Conservation (phyloP, 2,113 vertebrate species). For the Microcebus jonahi region DNA sequence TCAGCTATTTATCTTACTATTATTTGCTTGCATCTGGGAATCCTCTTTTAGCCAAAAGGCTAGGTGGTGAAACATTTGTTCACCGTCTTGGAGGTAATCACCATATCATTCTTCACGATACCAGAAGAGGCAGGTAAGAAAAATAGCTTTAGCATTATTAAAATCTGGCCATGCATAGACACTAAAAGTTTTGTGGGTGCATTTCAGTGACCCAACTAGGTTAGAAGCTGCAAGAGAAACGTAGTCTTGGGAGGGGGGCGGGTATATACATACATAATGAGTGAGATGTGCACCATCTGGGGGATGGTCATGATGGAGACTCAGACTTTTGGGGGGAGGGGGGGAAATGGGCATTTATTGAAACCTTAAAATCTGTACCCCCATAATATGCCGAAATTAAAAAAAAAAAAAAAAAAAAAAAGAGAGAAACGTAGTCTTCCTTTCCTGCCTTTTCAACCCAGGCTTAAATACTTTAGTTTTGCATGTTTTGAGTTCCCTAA, state of each 20-base stretch:
- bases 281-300: too few species aligned
- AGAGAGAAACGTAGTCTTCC: background rate
- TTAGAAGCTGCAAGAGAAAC: constrained; percentile 37
- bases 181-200: background rate
- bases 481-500: background rate
- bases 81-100: background rate
- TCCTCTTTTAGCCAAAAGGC: background rate
- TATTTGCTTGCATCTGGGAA: constrained; percentile 6
- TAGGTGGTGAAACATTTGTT: background rate
- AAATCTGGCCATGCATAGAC: background rate
- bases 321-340: too few species aligned
- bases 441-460: background rate
- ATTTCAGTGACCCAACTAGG: background rate
- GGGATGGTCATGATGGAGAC: too few species aligned
- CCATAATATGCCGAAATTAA: too few species aligned
- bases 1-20: background rate
- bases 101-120: background rate
- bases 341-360: too few species aligned
- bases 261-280: too few species aligned
- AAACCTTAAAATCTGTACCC: too few species aligned
- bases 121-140: background rate
- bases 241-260: too few species aligned
- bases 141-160: background rate
- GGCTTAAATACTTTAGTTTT: background rate
- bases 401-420: too few species aligned